phyloP scores from a whole-genome alignment of 2,113 vertebrate species.

The Thamnaconus septentrionalis region DNA sequence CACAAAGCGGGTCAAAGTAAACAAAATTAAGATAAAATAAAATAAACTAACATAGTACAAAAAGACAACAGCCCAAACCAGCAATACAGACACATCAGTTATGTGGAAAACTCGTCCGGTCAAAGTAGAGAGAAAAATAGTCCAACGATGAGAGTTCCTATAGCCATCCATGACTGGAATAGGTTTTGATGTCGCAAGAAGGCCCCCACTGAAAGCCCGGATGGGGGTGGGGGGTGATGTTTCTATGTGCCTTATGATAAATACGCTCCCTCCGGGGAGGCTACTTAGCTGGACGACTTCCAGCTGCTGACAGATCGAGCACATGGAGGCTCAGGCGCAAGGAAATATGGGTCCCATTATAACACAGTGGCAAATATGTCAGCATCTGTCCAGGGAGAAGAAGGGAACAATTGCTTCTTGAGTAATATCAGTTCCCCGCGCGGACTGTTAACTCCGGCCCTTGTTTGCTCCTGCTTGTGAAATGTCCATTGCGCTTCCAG shows the following conservation, averaged over 20 bases:
- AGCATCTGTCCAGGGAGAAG: constrained; percentile 52
- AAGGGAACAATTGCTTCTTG: constrained; percentile 59
- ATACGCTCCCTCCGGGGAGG: constrained; percentile 44
- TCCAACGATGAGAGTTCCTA: too few relatives aligned
- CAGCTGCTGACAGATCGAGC: constrained; percentile 55
- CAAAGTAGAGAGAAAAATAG: background rate
- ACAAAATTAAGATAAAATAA: too few relatives aligned
- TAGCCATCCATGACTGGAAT: too few relatives aligned
- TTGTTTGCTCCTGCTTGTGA: constrained; percentile 34
- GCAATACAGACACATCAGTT: background rate
- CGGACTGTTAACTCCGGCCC: constrained; percentile 47
- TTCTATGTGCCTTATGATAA: constrained; percentile 42
- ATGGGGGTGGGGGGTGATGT: constrained; percentile 33
- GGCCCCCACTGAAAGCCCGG: constrained; percentile 32
- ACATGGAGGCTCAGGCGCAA: constrained; percentile 51
- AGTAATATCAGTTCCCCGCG: constrained; percentile 51
- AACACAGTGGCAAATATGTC: constrained; percentile 58
- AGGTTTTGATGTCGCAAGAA: constrained; percentile 30
- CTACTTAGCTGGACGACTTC: constrained; percentile 50
- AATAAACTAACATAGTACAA: constrained; percentile 11
- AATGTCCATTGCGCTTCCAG: constrained; percentile 46
- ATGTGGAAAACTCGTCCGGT: background rate
- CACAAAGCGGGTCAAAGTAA: too few relatives aligned
- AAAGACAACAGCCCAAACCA: constrained; percentile 1
- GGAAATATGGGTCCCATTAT: constrained; percentile 67